phyloP scores from a whole-genome alignment of 2,113 vertebrate species.

The Psittacus erithacus region DNA sequence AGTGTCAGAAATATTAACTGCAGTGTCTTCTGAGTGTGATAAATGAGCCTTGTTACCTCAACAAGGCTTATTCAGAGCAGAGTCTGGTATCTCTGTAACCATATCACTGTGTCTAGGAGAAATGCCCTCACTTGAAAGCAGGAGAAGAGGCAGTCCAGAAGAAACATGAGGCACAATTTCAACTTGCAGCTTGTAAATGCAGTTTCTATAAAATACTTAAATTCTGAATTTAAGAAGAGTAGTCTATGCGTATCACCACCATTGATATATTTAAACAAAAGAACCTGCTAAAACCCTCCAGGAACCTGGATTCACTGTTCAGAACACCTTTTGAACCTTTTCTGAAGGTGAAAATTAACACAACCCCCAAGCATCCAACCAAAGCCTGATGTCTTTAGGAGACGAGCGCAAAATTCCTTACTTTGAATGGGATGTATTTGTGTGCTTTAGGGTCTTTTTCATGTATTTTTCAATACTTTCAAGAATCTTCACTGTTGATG shows the following conservation, averaged over 20 bases:
- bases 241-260: background rate
- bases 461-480: background rate
- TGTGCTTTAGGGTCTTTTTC: background rate
- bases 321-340: background rate
- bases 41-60: background rate
- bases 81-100: background rate
- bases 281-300: background rate
- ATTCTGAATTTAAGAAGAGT: background rate
- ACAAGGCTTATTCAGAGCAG: background rate
- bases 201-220: background rate
- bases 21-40: background rate
- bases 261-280: background rate
- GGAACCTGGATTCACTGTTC: background rate
- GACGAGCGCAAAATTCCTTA: background rate
- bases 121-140: background rate
- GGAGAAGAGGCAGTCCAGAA: background rate
- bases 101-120: background rate
- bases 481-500: background rate
- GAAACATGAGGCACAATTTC: background rate
- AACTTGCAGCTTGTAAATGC: background rate
- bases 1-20: background rate
- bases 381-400: background rate
- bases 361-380: background rate
- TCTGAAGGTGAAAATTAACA: background rate
- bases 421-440: background rate